Conservation (phyloP, 1,140 invertebrate species). For the Drosophila arawakana region DNA sequence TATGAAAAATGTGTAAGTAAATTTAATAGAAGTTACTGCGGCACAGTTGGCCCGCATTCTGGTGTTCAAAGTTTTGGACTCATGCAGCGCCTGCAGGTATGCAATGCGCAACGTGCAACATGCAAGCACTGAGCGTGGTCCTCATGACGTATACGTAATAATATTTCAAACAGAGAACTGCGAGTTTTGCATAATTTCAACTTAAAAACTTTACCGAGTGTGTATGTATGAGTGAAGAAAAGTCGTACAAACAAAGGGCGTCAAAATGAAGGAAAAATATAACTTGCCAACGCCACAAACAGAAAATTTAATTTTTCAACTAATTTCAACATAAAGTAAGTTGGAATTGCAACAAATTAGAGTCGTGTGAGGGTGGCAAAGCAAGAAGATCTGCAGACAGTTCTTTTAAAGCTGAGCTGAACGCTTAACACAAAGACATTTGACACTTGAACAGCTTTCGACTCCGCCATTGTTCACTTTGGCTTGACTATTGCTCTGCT, state of each 20-base stretch:
- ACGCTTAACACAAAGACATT: constrained; percentile 58
- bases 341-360: constrained; percentile 71
- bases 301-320: constrained; percentile 71
- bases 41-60: constrained; percentile 55
- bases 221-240: background rate
- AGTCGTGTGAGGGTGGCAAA: background rate
- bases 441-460: constrained; percentile 71
- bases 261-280: constrained; percentile 30
- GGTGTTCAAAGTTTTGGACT: constrained; percentile 62
- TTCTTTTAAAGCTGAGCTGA: constrained; percentile 21
- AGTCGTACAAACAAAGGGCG: constrained; percentile 61
- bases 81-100: constrained; percentile 53
- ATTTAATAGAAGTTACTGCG: constrained; percentile 74
- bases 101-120: constrained; percentile 48
- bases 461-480: constrained; percentile 62
- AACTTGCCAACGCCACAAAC: constrained; percentile 50
- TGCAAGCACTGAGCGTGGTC: constrained; percentile 33
- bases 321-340: constrained; percentile 73
- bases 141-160: constrained; percentile 78
- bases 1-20: constrained; percentile 68
- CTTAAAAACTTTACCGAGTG: constrained; percentile 63
- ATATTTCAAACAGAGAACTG: constrained; percentile 51
- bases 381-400: background rate
- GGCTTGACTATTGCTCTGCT: constrained; percentile 52
- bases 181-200: constrained; percentile 80